Evolutionary conservation across 2,888 invertebrate species (phyloP), one percentile per base, ranked within the genome.

Genomic region (Phengaris alcon): DNA sequence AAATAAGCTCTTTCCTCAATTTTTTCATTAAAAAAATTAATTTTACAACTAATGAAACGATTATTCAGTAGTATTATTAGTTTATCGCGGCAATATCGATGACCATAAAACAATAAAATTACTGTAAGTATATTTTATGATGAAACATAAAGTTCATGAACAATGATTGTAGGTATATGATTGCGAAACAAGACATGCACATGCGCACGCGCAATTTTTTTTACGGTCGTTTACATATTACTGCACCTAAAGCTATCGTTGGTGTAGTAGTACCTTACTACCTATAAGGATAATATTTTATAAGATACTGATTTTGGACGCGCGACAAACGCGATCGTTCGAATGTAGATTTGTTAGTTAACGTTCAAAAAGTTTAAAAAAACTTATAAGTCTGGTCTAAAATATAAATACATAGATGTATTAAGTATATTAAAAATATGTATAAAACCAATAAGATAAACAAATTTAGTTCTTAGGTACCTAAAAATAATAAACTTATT

Each of bases 61-160:
- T 44, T 10, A 64, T 64, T 13, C 10, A 22, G 59, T 35, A 35
- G 59, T 64, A 6, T 64, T 44, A 12, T 12, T 12, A 57, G 8
- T 48, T 48, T 48, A 48, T 5, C 22, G 15, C 15, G 22, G 35
- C 35, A 64, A 64, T 22, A 22, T 64, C 35, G 64, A 35, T 44
- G 6, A 12, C 35, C 35, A 6, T 64, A 44, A 64, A 35, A 64
- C 35, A 64, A 64, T 64, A 44, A 64, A 64, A 64, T 59, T 59
- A 12, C 59, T 59, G 22, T n/a, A n/a, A n/a, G n/a, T 10, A 59
- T n/a, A 59, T 59, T 59, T 59, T 59, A 59, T 59, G 57, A 57
- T n/a, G 15, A 57, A 57, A 57, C 22, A 57, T 57, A 57, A 57
- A 57, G 57, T 57, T 57, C 57, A 57, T 15, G n/a, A 57, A 57